Conservation (phyloP, 2,113 vertebrate genomes). For the Ammospiza caudacuta region DNA sequence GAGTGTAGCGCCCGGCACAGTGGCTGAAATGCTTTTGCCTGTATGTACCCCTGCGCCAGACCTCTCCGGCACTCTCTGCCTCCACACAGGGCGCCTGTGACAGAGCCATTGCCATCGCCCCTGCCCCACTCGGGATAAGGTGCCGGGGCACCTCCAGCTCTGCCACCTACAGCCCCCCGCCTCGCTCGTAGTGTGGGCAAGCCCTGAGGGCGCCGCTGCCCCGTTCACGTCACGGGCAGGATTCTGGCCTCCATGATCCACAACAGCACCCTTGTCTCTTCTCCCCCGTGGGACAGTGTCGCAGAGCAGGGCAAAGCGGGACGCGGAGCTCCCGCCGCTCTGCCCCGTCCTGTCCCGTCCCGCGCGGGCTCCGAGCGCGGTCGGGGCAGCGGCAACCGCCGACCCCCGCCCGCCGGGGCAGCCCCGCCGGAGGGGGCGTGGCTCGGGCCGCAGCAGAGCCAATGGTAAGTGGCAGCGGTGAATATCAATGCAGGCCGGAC, state of each 20-base stretch:
- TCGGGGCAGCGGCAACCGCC: no score
- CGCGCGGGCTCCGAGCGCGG: not conserved
- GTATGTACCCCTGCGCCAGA: no score
- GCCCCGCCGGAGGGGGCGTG: not conserved
- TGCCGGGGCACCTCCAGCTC: accelerated
- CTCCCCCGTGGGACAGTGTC: no score
- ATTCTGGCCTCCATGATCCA: not conserved
- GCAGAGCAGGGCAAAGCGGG: no score
- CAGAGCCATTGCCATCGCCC: not conserved
- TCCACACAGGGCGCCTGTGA: no score
- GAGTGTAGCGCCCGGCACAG: accelerated
- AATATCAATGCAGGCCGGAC: not conserved
- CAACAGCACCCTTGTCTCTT: not conserved
- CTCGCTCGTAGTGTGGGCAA: accelerated
- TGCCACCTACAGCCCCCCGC: not conserved
- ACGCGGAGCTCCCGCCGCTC: accelerated
- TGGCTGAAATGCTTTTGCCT: accelerated
- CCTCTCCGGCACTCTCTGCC: no score
- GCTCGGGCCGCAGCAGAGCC: accelerated
- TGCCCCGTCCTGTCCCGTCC: not conserved
- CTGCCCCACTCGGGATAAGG: not conserved
- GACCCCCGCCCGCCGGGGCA: not conserved
- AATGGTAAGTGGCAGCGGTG: not conserved
- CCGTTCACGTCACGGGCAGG: not conserved
- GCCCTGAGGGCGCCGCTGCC: not conserved